phyloP scores from a whole-genome alignment of 2,797 vertebrate species.

The Telmatherina bonti region DNA sequence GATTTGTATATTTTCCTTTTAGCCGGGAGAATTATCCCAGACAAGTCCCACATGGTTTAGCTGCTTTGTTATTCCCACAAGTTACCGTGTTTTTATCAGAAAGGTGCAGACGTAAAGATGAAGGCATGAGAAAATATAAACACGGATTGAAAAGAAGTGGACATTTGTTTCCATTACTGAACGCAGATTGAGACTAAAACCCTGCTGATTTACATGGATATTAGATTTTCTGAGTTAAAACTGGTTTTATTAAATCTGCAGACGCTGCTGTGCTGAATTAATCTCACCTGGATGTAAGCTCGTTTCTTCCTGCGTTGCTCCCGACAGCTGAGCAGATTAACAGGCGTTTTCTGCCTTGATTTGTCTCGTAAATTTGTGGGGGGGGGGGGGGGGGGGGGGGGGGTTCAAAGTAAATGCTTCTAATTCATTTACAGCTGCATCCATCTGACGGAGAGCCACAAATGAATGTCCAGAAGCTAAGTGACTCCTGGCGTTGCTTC shows the following conservation, averaged over 20 bases:
- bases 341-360: slow-evolving; percentile 49
- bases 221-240: slow-evolving; percentile 42
- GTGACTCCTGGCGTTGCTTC: slow-evolving; percentile 35
- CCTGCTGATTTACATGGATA: slow-evolving; percentile 59
- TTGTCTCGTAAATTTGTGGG: slow-evolving; percentile 41
- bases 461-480: slow-evolving; percentile 31
- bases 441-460: slow-evolving; percentile 21
- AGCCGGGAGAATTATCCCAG: not conserved
- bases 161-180: slow-evolving; percentile 27
- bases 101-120: slow-evolving; percentile 2
- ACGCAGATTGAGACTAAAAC: slow-evolving; percentile 46
- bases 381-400: slow-evolving; percentile 29
- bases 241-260: slow-evolving; percentile 51
- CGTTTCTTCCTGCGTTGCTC: slow-evolving; percentile 25
- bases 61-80: not conserved
- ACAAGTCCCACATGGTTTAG: not conserved
- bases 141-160: slow-evolving; percentile 9
- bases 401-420: slow-evolving; percentile 47
- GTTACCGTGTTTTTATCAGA: not conserved
- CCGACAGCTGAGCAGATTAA: slow-evolving; percentile 48
- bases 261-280: slow-evolving; percentile 33
- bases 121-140: slow-evolving; percentile 4
- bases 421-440: slow-evolving; percentile 34
- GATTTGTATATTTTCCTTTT: not conserved
- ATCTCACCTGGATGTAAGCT: slow-evolving; percentile 37